Evolutionary conservation across 2,888 invertebrate genomes (phyloP).

Genomic region (Luperina nickerlii): DNA sequence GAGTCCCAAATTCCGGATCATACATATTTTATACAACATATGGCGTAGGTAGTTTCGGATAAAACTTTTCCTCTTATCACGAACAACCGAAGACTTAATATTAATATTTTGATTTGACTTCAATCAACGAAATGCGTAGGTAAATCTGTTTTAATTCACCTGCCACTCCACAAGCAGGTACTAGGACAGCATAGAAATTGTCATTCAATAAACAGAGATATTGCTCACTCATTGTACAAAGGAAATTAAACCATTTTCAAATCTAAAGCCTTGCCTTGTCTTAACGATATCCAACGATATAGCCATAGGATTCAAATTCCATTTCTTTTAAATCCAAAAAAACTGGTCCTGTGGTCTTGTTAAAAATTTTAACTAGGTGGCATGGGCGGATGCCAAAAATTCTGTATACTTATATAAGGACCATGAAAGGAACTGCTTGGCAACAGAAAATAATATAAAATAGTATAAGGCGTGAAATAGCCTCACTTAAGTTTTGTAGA

Average conservation of each 20-base stretch:
- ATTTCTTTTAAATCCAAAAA: not conserved
- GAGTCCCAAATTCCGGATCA: conserved; percentile 30
- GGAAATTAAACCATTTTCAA: conserved; percentile 13
- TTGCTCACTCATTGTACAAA: conserved; percentile 11
- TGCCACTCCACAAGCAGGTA: conserved; percentile 13
- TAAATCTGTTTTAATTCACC: conserved; percentile 24
- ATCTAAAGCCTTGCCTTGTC: not conserved
- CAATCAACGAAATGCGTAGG: conserved; percentile 3
- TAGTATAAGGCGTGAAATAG: conserved; percentile 50
- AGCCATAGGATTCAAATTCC: not conserved
- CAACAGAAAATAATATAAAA: conserved; percentile 29
- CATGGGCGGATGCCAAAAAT: not conserved
- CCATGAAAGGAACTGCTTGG: conserved; percentile 11
- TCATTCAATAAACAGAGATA: conserved; percentile 11
- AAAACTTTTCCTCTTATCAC: conserved; percentile 25
- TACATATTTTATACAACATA: conserved; percentile 34
- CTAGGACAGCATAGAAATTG: conserved; percentile 8
- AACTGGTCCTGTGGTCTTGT: not conserved
- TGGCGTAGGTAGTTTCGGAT: conserved; percentile 15
- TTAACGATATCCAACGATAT: not conserved
- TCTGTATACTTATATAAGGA: not conserved
- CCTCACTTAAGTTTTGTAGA: conserved; percentile 58
- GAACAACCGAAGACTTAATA: conserved; percentile 5
- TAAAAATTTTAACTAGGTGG: not conserved
- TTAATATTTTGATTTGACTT: conserved; percentile 32